Percentiles rank a stretch among this genome's conserved stretches.
These are phyloP conservation scores for Callimorpha dominula DNA, from an alignment of 2,888 invertebrate species.

Conservation along the genomic window DNA sequence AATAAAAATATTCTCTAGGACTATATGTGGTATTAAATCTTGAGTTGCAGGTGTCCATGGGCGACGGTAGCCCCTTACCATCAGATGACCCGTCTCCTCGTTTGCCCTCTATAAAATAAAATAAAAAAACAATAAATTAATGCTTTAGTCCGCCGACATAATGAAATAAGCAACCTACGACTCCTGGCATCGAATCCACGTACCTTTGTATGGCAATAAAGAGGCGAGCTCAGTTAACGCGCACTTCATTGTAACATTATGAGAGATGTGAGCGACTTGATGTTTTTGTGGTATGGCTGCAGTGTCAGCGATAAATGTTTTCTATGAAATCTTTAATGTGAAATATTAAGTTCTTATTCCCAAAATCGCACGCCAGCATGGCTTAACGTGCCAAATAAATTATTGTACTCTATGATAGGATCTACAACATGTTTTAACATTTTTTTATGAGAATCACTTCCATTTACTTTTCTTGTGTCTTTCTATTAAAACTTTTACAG, in stretches of 20 bases:
- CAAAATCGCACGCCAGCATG: neutral
- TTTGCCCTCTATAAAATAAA: too few species aligned
- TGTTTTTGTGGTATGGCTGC: slow-evolving; percentile 22
- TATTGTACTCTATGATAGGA: neutral
- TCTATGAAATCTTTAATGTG: neutral
- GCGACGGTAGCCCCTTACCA: too few species aligned
- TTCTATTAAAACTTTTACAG: too few species aligned
- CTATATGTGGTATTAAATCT: too few species aligned
- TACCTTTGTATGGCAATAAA: slow-evolving; percentile 40
- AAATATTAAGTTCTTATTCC: neutral
- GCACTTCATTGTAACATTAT: slow-evolving; percentile 50
- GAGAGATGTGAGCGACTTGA: slow-evolving; percentile 46
- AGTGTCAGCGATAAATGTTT: slow-evolving; percentile 27
- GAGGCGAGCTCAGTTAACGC: slow-evolving; percentile 40
- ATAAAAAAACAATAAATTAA: neutral
- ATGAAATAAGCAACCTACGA: slow-evolving; percentile 10
- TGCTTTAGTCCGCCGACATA: neutral
- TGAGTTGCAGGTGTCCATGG: too few species aligned
- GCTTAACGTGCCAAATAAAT: neutral
- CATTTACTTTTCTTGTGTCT: too few species aligned
- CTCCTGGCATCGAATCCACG: slow-evolving; percentile 39
- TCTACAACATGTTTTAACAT: neutral
- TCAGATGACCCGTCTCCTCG: too few species aligned
- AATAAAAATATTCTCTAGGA: too few species aligned
- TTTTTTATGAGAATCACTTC: too few species aligned